Evolutionary conservation across 2,888 invertebrate genomes (phyloP).

Genomic region (Catocala sponsa): DNA sequence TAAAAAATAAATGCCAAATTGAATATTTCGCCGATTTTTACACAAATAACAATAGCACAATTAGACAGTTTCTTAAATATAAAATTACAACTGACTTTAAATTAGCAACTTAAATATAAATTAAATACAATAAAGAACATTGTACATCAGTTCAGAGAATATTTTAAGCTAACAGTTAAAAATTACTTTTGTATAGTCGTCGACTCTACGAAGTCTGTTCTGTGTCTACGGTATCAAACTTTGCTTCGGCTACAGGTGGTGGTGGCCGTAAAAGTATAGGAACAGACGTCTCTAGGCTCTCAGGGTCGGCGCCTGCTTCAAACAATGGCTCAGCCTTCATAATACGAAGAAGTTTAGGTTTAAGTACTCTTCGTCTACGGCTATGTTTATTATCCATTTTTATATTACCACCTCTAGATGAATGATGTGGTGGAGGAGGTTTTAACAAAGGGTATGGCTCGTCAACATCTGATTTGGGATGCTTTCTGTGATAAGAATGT

Average conservation of each 20-base stretch:
- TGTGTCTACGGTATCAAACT: conserved; percentile 50
- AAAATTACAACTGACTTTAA: conserved; percentile 20
- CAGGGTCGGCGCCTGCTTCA: conserved; percentile 66
- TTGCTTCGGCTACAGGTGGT: conserved; percentile 66
- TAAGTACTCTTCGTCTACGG: conserved; percentile 69
- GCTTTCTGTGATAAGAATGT: conserved; percentile 68
- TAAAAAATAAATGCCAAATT: conserved; percentile 49
- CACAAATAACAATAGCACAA: conserved; percentile 19
- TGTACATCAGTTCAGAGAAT: conserved; percentile 44
- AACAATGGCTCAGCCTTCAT: conserved; percentile 75
- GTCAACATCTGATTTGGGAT: conserved; percentile 68
- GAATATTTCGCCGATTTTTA: conserved; percentile 21
- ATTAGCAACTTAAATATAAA: conserved; percentile 20
- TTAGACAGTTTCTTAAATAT: conserved; percentile 16
- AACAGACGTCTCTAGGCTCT: conserved; percentile 60
- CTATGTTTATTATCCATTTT: conserved; percentile 64
- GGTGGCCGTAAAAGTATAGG: conserved; percentile 71
- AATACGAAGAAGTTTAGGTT: conserved; percentile 68
- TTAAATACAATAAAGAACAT: conserved; percentile 47
- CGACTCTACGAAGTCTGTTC: conserved; percentile 26
- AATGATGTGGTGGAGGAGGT: conserved; percentile 76
- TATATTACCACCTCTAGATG: conserved; percentile 56
- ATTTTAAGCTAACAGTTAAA: conserved; percentile 13
- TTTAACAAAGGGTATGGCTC: conserved; percentile 82
- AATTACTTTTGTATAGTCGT: conserved; percentile 16